phyloP scores from a whole-genome alignment of 2,888 invertebrate genomes.

The Cheilosia variabilis region DNA sequence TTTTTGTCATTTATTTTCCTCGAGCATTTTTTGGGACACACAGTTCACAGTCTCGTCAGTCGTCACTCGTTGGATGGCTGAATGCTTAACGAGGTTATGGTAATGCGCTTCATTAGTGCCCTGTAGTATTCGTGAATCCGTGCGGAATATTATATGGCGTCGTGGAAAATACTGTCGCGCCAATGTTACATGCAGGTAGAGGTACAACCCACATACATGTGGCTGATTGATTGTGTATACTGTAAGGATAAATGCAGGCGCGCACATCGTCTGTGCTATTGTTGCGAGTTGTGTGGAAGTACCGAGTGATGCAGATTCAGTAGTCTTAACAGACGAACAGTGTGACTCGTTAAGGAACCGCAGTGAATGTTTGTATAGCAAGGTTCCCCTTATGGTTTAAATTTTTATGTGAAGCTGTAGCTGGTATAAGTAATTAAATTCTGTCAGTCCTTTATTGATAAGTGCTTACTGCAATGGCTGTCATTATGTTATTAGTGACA shows the following conservation, averaged over 20 bases:
- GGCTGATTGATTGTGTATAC: constrained; percentile 29
- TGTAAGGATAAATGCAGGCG: constrained; percentile 11
- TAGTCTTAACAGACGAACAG: no score
- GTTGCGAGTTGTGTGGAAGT: no score
- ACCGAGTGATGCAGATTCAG: no score
- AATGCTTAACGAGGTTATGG: constrained; percentile 66
- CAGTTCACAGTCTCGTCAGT: background rate
- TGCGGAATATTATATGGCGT: constrained; percentile 38
- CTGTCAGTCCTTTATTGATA: no score
- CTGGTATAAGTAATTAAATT: no score
- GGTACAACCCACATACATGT: background rate
- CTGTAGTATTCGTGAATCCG: constrained; percentile 48
- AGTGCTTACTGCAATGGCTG: no score
- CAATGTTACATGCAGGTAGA: background rate
- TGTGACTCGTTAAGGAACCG: no score
- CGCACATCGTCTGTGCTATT: background rate
- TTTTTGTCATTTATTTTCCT: constrained; percentile 1
- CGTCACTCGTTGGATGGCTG: constrained; percentile 13
- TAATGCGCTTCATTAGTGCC: constrained; percentile 68
- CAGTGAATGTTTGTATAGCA: no score
- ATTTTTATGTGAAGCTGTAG: no score
- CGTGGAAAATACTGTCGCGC: background rate
- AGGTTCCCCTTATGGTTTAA: no score
- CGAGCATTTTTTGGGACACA: background rate
- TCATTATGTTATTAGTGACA: no score